Base-by-base conservation (phyloP, 2,113 vertebrate species). In the Carassius gibelio region DNA sequence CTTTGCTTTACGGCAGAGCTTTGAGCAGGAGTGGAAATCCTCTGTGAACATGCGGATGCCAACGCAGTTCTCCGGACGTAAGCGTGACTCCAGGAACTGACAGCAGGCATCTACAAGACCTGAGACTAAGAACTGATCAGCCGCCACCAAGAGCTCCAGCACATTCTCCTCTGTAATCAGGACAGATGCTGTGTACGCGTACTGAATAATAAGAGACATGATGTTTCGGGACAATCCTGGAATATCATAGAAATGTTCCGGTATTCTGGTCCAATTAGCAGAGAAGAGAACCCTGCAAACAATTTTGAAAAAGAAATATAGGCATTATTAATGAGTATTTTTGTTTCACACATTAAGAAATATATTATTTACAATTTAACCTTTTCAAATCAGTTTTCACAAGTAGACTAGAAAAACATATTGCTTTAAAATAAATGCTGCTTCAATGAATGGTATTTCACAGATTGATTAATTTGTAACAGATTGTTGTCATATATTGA, bases 181-280 rank as follows among this genome's bases (percentile, higher is more conserved):
- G 26, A 95, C 90, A 0, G 92, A 92, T 75, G 92, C 84, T 0
- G 92, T 97, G 89, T 96, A 96, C 0, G 95, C 93, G 0, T 95
- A 96, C 30, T 96, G 92, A 0, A 96, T 93, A 42, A 97, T 94
- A 3, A 96, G 90, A 68, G 89, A 90, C 95, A 96, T 95, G 91
- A 94, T 94, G 80, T 95, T 92, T 0, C 94, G 90, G 34, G 94
- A 93, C 66, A 94, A 87, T 34, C 94, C 94, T 0, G 94, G 92
- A 36, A 96, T 95, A 75, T 89, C 91, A 88, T 94, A 96, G 11
- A 93, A 80, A 8, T 69, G 89, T 90, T 94, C 93, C 69, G 95
- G 92, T 91, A 88, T 93, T 21, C 86, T 91, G 90, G 91, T 92
- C 94, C 95, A 95, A 80, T 88, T 89, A 50, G 91, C 93, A 81